These are phyloP conservation scores for Spatulosminthurus flaviceps DNA, from an alignment of 2,888 invertebrate species.

Conservation along the genomic window DNA sequence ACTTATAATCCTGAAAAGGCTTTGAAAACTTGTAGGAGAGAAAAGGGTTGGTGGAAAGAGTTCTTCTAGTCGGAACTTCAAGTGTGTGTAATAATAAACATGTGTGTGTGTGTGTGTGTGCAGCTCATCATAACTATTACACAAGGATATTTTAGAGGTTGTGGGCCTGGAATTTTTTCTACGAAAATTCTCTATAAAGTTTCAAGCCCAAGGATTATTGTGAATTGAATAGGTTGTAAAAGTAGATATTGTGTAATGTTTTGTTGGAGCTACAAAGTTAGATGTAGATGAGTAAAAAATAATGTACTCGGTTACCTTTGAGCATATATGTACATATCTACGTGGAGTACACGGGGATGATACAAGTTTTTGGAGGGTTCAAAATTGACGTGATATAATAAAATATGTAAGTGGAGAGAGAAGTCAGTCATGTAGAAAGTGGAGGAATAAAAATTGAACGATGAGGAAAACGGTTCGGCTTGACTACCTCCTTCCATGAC, in stretches of 20 bases:
- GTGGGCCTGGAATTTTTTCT: neutral
- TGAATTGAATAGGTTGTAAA: too few relatives aligned
- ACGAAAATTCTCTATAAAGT: neutral
- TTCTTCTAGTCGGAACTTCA: neutral
- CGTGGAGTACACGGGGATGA: too few relatives aligned
- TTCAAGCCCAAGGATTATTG: neutral
- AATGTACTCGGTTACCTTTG: too few relatives aligned
- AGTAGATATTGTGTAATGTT: too few relatives aligned
- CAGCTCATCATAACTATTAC: neutral
- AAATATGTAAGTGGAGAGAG: slow-evolving; percentile 4
- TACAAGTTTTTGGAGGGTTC: neutral
- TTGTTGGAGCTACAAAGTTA: too few relatives aligned
- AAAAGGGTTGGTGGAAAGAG: neutral
- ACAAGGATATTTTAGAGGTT: neutral
- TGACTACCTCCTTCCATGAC: slow-evolving; percentile 25
- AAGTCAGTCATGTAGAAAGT: slow-evolving; percentile 11
- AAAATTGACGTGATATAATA: slow-evolving; percentile 3
- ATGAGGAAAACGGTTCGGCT: slow-evolving; percentile 24
- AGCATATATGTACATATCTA: too few relatives aligned
- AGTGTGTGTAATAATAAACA: neutral
- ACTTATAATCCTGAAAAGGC: neutral
- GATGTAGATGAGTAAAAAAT: too few relatives aligned
- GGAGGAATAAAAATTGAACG: slow-evolving; percentile 9
- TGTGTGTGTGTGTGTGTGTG: too few relatives aligned
- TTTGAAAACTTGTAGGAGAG: neutral